Evolutionary conservation across 2,797 vertebrate genomes (phyloP).

Genomic region (Staurois parvus): DNA sequence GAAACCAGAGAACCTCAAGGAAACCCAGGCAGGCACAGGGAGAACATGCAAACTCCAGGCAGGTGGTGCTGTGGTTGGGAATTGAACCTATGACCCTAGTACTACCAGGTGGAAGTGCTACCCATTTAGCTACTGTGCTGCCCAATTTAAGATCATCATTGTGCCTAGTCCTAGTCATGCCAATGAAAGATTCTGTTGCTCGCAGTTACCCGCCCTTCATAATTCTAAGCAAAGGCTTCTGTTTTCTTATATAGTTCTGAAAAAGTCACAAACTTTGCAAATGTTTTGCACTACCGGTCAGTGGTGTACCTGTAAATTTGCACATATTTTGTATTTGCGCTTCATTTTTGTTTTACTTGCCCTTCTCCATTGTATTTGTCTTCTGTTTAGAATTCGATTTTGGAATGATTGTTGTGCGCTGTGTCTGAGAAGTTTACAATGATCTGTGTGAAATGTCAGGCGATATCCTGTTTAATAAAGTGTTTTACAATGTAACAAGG

Average conservation of each 20-base stretch:
- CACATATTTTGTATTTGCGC: neutral
- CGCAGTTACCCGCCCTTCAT: too few relatives aligned
- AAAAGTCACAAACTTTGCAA: neutral
- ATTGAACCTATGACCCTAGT: too few relatives aligned
- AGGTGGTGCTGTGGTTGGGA: too few relatives aligned
- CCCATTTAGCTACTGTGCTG: too few relatives aligned
- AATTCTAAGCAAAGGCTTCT: neutral
- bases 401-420: neutral
- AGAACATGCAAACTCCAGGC: too few relatives aligned
- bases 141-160: too few relatives aligned
- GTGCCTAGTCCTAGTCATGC: too few relatives aligned
- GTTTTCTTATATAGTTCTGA: neutral
- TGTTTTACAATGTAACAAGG: neutral
- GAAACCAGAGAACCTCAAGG: too few relatives aligned
- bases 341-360: neutral
- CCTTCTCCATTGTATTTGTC: neutral
- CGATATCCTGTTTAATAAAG: neutral
- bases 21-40: too few relatives aligned
- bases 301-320: neutral
- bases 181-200: too few relatives aligned
- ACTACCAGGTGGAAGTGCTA: too few relatives aligned
- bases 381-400: neutral
- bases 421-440: slow-evolving; percentile 18
- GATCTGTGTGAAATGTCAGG: neutral
- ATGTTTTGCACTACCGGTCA: slow-evolving; percentile 1